Evolutionary conservation across 2,797 vertebrate genomes (phyloP).

Genomic region (Megalops cyprinoides): DNA sequence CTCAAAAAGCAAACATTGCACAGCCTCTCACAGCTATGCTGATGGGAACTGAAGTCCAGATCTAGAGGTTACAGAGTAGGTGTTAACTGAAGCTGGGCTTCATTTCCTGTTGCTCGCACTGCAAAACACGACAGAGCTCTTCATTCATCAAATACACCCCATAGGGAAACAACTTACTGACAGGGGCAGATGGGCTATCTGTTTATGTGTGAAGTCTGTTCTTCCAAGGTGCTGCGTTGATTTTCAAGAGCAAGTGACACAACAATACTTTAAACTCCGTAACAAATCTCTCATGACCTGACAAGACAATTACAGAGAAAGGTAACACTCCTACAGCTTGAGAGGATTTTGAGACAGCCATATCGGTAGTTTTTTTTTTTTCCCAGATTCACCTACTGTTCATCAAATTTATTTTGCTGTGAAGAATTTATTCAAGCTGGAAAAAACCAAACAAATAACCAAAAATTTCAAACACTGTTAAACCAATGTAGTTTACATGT

Average conservation of each 20-base stretch:
- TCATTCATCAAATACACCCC: no score
- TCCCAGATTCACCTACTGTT: no score
- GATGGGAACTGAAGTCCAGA: neutral
- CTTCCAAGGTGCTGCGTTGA: neutral
- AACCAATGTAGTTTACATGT: neutral
- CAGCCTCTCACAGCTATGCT: neutral
- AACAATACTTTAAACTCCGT: neutral
- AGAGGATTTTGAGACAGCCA: no score
- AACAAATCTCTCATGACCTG: neutral
- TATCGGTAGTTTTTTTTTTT: no score
- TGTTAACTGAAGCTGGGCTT: no score
- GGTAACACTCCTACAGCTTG: no score
- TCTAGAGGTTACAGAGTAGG: neutral
- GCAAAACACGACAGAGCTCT: no score
- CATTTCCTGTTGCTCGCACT: no score
- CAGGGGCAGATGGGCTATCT: neutral
- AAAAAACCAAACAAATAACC: neutral
- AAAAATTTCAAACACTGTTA: neutral
- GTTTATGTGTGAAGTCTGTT: neutral
- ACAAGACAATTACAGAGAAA: no score
- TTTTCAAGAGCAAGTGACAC: neutral
- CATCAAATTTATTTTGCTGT: neutral
- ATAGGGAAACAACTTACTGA: neutral
- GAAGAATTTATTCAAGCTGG: neutral
- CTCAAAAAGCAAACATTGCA: neutral